Evolutionary conservation across 2,888 invertebrate genomes (phyloP).

Genomic region (Platycheirus albimanus): DNA sequence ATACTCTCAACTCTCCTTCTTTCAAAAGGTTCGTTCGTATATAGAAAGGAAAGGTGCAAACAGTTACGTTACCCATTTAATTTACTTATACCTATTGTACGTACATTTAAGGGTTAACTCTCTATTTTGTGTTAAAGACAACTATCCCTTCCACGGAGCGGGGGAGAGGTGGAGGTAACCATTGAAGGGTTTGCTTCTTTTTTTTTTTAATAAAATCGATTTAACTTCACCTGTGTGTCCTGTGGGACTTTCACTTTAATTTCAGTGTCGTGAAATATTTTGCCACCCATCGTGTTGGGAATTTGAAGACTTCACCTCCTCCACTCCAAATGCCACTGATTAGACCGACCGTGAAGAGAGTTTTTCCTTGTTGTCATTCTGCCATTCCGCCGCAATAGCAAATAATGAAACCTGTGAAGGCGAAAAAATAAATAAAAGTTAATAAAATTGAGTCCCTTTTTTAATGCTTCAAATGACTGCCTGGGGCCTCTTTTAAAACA

Average conservation of each 20-base stretch:
- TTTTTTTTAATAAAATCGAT: constrained; percentile 18
- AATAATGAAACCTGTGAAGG: not conserved
- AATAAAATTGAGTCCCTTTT: constrained; percentile 17
- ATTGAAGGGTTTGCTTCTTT: not conserved
- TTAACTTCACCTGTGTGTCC: constrained; percentile 32
- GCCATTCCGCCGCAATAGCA: too few relatives aligned
- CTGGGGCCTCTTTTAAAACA: constrained; percentile 14
- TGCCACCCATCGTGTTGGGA: constrained; percentile 33
- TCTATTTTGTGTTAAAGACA: too few relatives aligned
- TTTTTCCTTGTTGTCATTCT: not conserved
- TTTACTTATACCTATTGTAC: too few relatives aligned
- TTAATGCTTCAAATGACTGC: constrained; percentile 10
- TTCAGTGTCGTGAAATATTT: constrained; percentile 23
- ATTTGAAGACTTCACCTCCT: not conserved
- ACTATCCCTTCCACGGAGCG: too few relatives aligned
- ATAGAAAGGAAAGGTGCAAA: not conserved
- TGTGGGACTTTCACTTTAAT: constrained; percentile 27
- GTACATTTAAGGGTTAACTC: not conserved
- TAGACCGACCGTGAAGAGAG: too few relatives aligned
- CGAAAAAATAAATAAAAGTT: constrained; percentile 8
- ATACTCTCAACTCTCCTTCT: not conserved
- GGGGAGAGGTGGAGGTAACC: too few relatives aligned
- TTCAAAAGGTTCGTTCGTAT: too few relatives aligned
- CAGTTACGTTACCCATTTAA: not conserved
- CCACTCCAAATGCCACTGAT: too few relatives aligned